Evolutionary conservation across 2,113 vertebrate species (phyloP).

Genomic region (Pipra filicauda): DNA sequence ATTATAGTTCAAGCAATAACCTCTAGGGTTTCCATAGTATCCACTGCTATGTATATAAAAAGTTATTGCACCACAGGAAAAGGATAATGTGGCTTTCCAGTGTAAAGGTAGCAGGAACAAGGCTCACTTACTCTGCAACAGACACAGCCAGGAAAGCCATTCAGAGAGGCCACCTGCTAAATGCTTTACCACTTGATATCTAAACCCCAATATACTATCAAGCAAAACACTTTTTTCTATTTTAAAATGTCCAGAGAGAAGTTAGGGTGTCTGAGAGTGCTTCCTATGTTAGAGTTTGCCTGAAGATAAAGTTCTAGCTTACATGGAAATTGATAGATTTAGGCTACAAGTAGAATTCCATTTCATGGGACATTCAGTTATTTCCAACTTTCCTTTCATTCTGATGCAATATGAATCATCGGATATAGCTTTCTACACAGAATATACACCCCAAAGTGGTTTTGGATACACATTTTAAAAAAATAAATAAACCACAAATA

Average conservation of each 20-base stretch:
- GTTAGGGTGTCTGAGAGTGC: not conserved
- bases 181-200: not conserved
- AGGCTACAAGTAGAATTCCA: not conserved
- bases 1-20: not conserved
- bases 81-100: not conserved
- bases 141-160: not conserved
- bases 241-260: not conserved
- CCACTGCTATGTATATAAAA: not conserved
- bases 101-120: not conserved
- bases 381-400: not conserved
- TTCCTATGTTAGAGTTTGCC: not conserved
- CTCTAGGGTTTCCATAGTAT: not conserved
- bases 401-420: not conserved
- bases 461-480: not conserved
- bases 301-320: not conserved
- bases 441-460: fast-evolving
- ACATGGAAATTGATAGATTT: not conserved
- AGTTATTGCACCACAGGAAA: not conserved
- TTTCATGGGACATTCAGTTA: not conserved
- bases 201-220: not conserved
- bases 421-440: not conserved
- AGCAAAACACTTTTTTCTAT: not conserved
- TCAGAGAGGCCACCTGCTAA: not conserved
- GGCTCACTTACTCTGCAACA: not conserved
- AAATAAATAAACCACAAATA: not conserved